Conservation (phyloP, 2,888 invertebrate species). For the Aricia artaxerxes region DNA sequence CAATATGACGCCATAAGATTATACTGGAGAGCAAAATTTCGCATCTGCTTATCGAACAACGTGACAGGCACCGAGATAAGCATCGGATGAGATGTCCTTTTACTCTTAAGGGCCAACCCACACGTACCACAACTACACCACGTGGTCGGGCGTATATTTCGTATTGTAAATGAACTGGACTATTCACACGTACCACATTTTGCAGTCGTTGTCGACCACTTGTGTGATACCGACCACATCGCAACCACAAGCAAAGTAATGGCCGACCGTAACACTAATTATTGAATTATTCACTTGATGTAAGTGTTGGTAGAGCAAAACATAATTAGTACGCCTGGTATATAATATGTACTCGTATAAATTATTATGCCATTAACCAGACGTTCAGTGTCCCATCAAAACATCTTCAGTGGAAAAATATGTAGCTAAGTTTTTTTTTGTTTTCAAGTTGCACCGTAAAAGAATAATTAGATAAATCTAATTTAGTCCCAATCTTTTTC, state of each 20-base stretch:
- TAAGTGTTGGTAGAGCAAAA: not conserved
- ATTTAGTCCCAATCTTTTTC: no score
- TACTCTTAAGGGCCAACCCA: not conserved
- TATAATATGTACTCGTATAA: no score
- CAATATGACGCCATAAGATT: not conserved
- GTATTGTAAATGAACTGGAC: no score
- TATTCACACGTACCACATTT: no score
- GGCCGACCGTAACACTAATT: no score
- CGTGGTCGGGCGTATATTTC: no score
- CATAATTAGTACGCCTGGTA: not conserved
- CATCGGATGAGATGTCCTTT: not conserved
- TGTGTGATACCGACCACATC: no score
- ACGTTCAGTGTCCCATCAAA: not conserved
- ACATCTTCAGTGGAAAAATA: not conserved
- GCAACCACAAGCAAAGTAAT: no score
- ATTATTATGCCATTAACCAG: not conserved
- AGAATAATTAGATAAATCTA: no score
- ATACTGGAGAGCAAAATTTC: not conserved
- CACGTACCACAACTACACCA: no score
- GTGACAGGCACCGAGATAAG: not conserved
- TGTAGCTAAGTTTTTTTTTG: not conserved
- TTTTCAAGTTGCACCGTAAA: not conserved
- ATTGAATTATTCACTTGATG: not conserved
- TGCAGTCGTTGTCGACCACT: no score
- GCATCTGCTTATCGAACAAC: not conserved